Evolutionary conservation across 2,113 vertebrate species (phyloP).

Genomic region (Emydocephalus ijimae): DNA sequence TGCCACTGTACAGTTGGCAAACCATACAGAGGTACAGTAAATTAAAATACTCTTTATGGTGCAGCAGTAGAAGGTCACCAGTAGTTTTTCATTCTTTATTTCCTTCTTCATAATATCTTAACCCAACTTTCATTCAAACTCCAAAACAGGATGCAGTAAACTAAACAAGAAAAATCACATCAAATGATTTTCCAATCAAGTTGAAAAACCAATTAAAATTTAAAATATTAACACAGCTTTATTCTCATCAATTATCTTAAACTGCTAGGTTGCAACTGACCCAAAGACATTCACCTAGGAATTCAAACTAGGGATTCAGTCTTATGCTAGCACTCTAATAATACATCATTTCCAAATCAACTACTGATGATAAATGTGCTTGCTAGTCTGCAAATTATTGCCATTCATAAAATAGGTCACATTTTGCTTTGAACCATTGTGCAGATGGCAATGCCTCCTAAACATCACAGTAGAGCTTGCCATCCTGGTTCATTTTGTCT

Average conservation of each 20-base stretch:
- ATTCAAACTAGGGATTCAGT: not conserved
- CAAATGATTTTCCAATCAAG: not conserved
- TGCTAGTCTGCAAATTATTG: not conserved
- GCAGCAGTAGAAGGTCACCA: no score
- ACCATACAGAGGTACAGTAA: no score
- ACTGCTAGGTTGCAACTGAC: not conserved
- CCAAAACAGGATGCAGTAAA: not conserved
- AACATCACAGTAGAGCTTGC: not conserved
- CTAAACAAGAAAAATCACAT: not conserved
- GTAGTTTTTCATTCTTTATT: not conserved
- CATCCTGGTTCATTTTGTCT: not conserved
- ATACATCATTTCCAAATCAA: not conserved
- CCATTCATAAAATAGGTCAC: not conserved
- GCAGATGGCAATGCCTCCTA: not conserved
- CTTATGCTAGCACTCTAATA: not conserved
- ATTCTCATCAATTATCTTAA: not conserved
- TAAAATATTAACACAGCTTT: not conserved
- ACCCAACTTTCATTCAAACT: not conserved
- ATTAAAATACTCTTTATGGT: no score
- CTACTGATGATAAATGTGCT: not conserved
- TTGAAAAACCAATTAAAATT: not conserved
- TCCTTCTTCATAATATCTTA: not conserved
- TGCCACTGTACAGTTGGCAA: no score
- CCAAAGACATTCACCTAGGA: not conserved
- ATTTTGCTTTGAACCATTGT: not conserved